These are phyloP conservation scores for Pygoscelis antarcticus DNA, from an alignment of 2,113 vertebrate genomes.

Conservation along the genomic window DNA sequence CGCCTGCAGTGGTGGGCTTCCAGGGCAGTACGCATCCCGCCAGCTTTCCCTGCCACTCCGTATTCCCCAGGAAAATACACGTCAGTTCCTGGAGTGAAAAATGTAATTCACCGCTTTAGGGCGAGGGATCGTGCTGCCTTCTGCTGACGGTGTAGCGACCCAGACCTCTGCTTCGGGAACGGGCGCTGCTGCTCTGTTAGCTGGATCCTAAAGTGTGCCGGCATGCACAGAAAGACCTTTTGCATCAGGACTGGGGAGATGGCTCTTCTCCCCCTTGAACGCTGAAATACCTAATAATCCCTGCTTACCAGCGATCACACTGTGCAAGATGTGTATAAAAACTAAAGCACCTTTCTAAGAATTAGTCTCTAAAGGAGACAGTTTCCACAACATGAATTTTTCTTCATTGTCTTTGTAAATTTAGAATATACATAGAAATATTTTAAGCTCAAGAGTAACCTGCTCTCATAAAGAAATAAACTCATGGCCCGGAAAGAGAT, in stretches of 20 bases:
- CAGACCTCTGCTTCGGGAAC: background rate
- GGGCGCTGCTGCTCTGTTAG: too few species aligned
- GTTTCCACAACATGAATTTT: background rate
- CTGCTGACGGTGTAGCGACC: background rate
- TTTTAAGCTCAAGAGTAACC: background rate
- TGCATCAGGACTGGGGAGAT: background rate
- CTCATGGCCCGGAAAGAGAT: background rate
- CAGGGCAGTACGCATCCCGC: accelerated
- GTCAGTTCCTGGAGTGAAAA: background rate
- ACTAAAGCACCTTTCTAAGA: background rate
- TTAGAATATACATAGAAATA: background rate
- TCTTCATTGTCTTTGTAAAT: background rate
- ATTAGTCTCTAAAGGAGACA: background rate
- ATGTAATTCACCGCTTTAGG: background rate
- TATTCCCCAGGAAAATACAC: background rate
- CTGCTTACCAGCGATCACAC: background rate
- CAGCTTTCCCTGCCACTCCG: accelerated
- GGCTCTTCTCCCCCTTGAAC: too few species aligned
- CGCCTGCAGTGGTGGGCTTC: background rate
- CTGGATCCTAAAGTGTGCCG: background rate
- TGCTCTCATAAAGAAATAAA: background rate
- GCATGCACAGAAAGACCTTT: background rate
- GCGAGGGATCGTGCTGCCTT: background rate
- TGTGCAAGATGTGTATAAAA: background rate
- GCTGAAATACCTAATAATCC: background rate